Evolutionary conservation across 2,113 vertebrate species (phyloP), one percentile per base, ranked within the genome.

Genomic region (Cepphus grylle): DNA sequence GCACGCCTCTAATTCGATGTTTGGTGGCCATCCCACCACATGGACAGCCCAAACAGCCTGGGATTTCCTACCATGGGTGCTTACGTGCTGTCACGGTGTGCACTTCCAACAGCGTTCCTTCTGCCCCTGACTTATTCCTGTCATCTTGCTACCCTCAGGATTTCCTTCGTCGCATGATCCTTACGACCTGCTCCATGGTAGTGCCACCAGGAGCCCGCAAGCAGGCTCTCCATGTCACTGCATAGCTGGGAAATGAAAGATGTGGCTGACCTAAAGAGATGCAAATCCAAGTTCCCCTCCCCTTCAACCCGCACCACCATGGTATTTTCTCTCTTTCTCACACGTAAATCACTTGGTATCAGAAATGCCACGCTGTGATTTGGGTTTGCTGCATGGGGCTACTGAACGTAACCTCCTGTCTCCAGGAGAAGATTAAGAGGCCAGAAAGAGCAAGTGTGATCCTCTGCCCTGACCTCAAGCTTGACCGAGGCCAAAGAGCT

Each of bases 121-220:
- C 79, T 45, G 34, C 49, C 79, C 36, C 70, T 42, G 36, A 16
- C 23, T 56, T 55, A 14, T 2, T 67, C 38, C 36, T 25, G 29
- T 17, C 19, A 3, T 40, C 36, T 53, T 7, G 0, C 58, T 50
- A 3, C 27, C 22, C 11, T 58, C 52, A 38, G n/a, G 38, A 43
- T 76, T 80, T 53, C 69, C 43, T 59, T 74, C 22, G 3, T 11
- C 13, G 12, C 21, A 1, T 17, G 21, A 17, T 49, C 25, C 21
- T 40, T 53, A 7, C 0, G 1, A 23, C 11, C 29, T 26, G 4
- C 36, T 71, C 29, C 2, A 0, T 5, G 25, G 15, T 4, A 29
- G 11, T 16, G 65, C 72, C 93, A 19, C 47, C 47, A 63, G 81
- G 32, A 80, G 32, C 45, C 42, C 55, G 50, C 47, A 23, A 1